Evolutionary conservation across 2,797 vertebrate species (phyloP).

Genomic region (Halcyon smyrnensis): DNA sequence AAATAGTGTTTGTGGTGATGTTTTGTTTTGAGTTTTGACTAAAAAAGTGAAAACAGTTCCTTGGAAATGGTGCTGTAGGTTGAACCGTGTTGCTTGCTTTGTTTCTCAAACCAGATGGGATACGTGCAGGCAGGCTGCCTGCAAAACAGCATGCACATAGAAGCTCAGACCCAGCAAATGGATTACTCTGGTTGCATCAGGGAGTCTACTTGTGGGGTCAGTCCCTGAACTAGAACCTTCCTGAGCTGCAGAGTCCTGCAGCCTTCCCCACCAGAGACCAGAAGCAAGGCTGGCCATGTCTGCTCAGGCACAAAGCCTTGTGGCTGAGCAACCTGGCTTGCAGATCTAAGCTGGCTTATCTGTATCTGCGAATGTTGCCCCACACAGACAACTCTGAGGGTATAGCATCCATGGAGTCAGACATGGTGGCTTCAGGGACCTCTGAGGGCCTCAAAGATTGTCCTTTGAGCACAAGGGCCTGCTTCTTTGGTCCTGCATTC

Average conservation of each 20-base stretch:
- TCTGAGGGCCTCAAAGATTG: neutral
- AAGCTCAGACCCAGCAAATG: neutral
- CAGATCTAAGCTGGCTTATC: neutral
- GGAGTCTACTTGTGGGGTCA: neutral
- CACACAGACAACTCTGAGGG: neutral
- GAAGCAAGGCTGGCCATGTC: fast-evolving
- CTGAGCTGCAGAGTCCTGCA: neutral
- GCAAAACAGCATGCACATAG: fast-evolving
- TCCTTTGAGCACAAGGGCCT: neutral
- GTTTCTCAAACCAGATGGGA: neutral
- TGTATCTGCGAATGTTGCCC: neutral
- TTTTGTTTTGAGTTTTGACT: neutral
- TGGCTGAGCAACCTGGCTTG: neutral
- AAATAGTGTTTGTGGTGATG: neutral
- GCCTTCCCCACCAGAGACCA: neutral
- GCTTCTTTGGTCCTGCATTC: neutral
- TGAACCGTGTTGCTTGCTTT: neutral
- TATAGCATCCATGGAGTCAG: neutral
- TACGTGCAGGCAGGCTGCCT: neutral
- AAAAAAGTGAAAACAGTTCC: neutral
- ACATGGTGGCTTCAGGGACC: neutral
- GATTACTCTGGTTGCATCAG: fast-evolving
- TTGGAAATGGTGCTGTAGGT: neutral
- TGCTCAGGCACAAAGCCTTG: neutral
- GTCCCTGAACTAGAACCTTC: neutral